Conservation (phyloP, 30 jellyfish, hydroid and myxozoan genomes). For the Aurelia coerulea region DNA sequence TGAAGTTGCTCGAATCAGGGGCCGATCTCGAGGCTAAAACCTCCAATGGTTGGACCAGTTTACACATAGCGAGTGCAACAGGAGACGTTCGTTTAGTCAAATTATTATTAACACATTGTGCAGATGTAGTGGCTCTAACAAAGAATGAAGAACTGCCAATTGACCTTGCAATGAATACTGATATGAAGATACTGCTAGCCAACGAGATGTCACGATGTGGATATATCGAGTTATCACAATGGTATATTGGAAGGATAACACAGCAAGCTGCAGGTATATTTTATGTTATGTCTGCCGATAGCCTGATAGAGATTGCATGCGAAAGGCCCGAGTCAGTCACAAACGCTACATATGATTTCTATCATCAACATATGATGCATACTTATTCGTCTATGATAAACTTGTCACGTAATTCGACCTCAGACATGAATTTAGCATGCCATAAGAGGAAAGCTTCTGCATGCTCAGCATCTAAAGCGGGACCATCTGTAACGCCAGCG, state of each 20-base stretch:
- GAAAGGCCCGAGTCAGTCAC: constrained; percentile 58
- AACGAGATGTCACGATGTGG: constrained; percentile 87
- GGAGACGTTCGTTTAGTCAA: constrained; percentile 76
- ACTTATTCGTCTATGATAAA: constrained; percentile 64
- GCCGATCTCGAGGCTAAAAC: constrained; percentile 93
- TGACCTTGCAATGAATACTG: constrained; percentile 83
- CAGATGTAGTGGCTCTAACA: constrained; percentile 90
- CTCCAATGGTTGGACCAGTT: constrained; percentile 95
- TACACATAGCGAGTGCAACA: constrained; percentile 94
- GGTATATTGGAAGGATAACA: constrained; percentile 86
- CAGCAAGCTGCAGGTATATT: constrained; percentile 79
- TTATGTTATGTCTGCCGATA: constrained; percentile 81
- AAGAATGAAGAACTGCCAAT: constrained; percentile 89
- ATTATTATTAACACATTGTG: constrained; percentile 74
- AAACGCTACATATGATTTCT: constrained; percentile 23
- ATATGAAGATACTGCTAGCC: constrained; percentile 73
- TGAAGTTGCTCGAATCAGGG: constrained; percentile 77
- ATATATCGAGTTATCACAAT: constrained; percentile 85
- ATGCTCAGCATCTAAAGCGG: constrained; percentile 48
- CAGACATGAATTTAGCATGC: constrained; percentile 19
- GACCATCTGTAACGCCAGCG: background rate
- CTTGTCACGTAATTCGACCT: constrained; percentile 10
- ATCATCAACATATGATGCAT: constrained; percentile 38
- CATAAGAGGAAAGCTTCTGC: constrained; percentile 47
- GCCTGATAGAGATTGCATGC: constrained; percentile 89